These are phyloP conservation scores for Yponomeuta sedellus DNA, from an alignment of 2,888 invertebrate genomes.

Conservation along the genomic window DNA sequence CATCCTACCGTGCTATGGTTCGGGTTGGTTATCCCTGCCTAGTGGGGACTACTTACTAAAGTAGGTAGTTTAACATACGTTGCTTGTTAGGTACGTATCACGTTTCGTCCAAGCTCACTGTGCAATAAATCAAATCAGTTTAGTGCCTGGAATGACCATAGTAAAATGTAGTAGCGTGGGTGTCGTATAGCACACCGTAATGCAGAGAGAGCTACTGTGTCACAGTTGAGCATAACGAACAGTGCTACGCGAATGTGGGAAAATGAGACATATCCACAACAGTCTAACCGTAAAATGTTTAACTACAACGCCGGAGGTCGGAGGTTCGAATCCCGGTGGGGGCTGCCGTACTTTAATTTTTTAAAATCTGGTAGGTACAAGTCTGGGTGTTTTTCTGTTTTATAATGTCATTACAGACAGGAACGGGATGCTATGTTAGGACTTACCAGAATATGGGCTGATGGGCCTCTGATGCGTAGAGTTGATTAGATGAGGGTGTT, in stretches of 20 bases:
- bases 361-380: background rate
- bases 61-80: background rate
- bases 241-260: background rate
- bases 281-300: too few relatives aligned
- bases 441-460: slow-evolving; percentile 55
- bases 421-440: background rate
- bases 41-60: background rate
- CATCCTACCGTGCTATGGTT: background rate
- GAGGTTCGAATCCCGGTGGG: too few relatives aligned
- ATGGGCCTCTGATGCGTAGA: slow-evolving; percentile 40
- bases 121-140: background rate
- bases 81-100: background rate
- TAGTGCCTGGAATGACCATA: background rate
- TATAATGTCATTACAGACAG: background rate
- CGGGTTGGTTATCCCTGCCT: background rate
- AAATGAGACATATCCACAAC: background rate
- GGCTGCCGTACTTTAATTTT: background rate
- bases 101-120: background rate
- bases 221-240: background rate
- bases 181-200: background rate
- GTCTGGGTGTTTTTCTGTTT: too few relatives aligned
- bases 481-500: slow-evolving; percentile 39
- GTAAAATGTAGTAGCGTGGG: background rate
- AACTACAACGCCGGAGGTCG: too few relatives aligned
- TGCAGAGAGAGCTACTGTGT: background rate